Evolutionary conservation across 2,113 vertebrate species (phyloP), one percentile per base, ranked within the genome.

Genomic region (Syrmaticus mikado): DNA sequence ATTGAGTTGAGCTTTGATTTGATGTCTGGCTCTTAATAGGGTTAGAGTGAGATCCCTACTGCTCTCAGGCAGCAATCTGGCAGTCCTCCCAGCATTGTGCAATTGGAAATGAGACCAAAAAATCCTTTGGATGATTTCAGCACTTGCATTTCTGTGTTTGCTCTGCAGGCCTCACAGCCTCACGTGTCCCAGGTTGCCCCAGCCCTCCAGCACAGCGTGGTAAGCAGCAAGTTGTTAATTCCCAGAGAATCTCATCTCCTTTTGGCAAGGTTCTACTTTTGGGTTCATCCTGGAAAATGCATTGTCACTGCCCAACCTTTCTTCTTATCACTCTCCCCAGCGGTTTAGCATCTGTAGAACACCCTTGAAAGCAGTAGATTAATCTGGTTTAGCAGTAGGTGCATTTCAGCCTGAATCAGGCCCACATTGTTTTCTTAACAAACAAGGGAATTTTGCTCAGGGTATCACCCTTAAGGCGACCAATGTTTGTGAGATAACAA

Each of bases 321-420:
- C 77, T 68, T 12, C 79, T 38, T 46, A 64, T 81, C 3, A 0
- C 24, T 34, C 8, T 28, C 34, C 11, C 43, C 43, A 9, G 36
- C 34, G 2, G 32, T 1, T 16, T 16, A 60, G 25, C n/a, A 1
- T 5, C 6, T 3, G n/a, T 12, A 1, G 8, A 15, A 16, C 11
- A 1, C 72, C 78, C 62, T n/a, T 5, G 55, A 28, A 28, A 24
- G 40, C 62, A 5, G 22, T 2, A 0, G 45, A 1, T 40, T 55
- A 14, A 27, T 18, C 62, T 3, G 1, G 10, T 20, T 75, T 10
- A 74, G 43, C 43, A 2, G 2, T 7, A 60, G 73, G 45, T 15
- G 73, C 40, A 32, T 17, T 62, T 40, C 55, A 46, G 61, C 61
- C 1, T 0, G 43, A 30, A 86, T 64, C 77, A 70, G 41, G n/a